A percentile compares a stretch with the other conserved stretches of the same genome.
phyloP scores from a whole-genome alignment of 1,140 invertebrate species.

The Hyphantria cunea region DNA sequence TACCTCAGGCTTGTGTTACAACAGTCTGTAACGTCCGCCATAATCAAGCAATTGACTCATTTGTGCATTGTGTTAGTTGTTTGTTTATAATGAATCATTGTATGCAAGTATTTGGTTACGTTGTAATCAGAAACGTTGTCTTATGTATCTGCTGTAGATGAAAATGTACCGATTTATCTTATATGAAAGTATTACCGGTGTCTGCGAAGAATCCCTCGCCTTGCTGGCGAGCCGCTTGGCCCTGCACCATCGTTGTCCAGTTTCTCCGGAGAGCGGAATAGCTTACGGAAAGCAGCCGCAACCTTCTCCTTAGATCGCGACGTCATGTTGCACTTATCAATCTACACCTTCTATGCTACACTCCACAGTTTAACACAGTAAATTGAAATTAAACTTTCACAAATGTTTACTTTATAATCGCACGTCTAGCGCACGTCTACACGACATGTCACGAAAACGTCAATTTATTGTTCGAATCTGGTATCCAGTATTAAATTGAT shows the following conservation, averaged over 20 bases:
- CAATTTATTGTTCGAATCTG: conserved; percentile 53
- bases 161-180: no score
- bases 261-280: conserved; percentile 87
- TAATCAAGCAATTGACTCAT: conserved; percentile 17
- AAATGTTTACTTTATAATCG: conserved; percentile 45
- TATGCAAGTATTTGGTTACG: conserved; percentile 9
- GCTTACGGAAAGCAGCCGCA: conserved; percentile 88
- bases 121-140: no score
- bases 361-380: conserved; percentile 37
- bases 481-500: conserved; percentile 1
- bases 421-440: conserved; percentile 34
- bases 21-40: conserved; percentile 17
- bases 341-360: conserved; percentile 50
- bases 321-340: conserved; percentile 82
- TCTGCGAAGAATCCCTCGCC: conserved; percentile 80
- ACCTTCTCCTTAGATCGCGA: conserved; percentile 88
- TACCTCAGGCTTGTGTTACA: conserved; percentile 26
- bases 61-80: conserved; percentile 11
- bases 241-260: conserved; percentile 84
- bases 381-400: conserved; percentile 44
- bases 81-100: conserved; percentile 10
- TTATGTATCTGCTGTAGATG: no score
- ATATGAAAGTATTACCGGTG: conserved; percentile 62
- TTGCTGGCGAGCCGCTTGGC: conserved; percentile 83
- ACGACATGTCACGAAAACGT: conserved; percentile 52